These are phyloP conservation scores for Oryctes rhinoceros DNA, from an alignment of 1,140 invertebrate genomes.

Conservation along the genomic window DNA sequence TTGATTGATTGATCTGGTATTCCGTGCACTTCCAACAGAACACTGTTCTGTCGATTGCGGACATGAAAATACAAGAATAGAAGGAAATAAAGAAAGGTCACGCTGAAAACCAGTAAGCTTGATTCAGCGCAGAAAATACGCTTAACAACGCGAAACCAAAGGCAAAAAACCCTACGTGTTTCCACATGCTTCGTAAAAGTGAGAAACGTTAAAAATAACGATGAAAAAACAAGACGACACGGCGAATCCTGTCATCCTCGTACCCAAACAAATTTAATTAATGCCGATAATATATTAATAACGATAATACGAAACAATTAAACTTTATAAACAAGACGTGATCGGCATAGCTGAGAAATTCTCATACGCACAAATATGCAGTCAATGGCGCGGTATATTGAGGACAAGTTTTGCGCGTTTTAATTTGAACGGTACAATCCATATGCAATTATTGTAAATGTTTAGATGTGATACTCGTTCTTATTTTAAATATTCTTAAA, in stretches of 20 bases:
- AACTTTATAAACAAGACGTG: constrained; percentile 36
- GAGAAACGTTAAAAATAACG: constrained; percentile 15
- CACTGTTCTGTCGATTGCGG: no score
- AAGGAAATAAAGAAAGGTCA: no score
- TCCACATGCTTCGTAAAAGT: constrained; percentile 1
- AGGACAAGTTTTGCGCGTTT: constrained; percentile 2
- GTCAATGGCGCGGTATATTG: background rate
- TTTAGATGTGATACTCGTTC: background rate
- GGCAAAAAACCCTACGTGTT: background rate
- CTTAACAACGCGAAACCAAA: no score
- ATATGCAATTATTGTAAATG: constrained; percentile 9
- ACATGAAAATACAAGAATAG: no score
- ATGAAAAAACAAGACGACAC: constrained; percentile 6
- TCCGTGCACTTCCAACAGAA: no score
- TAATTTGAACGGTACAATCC: constrained; percentile 5
- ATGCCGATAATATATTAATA: constrained; percentile 32
- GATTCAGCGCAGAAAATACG: no score
- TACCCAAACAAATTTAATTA: constrained; percentile 33
- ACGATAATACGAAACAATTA: constrained; percentile 28
- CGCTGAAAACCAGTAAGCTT: background rate
- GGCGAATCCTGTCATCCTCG: constrained; percentile 9
- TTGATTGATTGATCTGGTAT: no score
- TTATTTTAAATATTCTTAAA: constrained; percentile 2
- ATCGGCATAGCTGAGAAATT: background rate
- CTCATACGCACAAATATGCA: constrained; percentile 34